Conservation (phyloP, 2,888 invertebrate species). For the Dorcus hopei region DNA sequence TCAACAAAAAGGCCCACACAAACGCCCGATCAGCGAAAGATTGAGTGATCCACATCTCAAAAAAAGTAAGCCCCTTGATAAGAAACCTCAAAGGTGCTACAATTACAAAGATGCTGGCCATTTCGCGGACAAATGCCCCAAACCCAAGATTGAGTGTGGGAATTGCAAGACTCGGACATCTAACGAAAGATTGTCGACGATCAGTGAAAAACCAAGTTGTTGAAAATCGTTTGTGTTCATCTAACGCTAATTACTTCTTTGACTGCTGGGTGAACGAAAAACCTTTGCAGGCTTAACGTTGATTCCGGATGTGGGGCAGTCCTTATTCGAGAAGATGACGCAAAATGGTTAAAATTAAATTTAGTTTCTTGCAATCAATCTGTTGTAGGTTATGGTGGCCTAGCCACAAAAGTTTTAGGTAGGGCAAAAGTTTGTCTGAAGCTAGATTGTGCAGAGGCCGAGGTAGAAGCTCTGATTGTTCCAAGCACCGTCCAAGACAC, state of each 20-base stretch:
- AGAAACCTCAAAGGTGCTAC: neutral
- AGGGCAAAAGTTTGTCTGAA: constrained; percentile 2
- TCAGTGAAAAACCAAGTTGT: constrained; percentile 1
- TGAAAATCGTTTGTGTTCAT: neutral
- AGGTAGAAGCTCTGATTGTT: constrained; percentile 5
- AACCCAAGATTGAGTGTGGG: neutral
- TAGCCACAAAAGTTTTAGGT: neutral
- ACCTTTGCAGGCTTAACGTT: constrained; percentile 1
- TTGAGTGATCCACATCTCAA: no score
- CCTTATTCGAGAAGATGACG: constrained; percentile 3
- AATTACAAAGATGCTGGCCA: neutral
- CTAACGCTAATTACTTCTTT: constrained; percentile 2
- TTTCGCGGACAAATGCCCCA: neutral
- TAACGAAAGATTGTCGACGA: neutral
- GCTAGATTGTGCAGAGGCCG: constrained; percentile 10
- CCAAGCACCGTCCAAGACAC: constrained; percentile 5
- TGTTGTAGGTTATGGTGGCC: neutral
- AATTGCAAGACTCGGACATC: neutral
- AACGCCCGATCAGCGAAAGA: no score
- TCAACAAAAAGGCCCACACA: neutral
- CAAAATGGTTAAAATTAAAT: neutral
- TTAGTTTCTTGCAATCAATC: neutral
- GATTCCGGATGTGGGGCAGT: constrained; percentile 12
- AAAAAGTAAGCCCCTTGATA: no score
- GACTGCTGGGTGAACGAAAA: constrained; percentile 4